Evolutionary conservation across 2,888 invertebrate species (phyloP), one percentile per base, ranked within the genome.

Genomic region (Synergus laeviventris): DNA sequence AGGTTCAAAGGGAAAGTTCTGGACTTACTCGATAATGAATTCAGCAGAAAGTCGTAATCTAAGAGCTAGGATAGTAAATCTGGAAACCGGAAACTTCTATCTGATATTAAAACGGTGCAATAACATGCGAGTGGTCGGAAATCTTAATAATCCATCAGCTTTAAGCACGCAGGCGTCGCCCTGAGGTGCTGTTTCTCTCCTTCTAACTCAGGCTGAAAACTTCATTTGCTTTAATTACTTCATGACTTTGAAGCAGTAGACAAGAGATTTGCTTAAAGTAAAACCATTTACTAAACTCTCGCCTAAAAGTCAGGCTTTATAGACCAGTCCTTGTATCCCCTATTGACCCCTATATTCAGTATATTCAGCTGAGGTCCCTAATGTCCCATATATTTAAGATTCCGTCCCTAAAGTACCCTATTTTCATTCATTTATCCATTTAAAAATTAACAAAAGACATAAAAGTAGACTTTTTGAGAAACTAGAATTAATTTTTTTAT

Each of bases 91-190:
- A 70, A 70, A 49, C 31, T 49, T 54, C 31, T 31, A 49, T 49
- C 49, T 70, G 49, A 36, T 31, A 54, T 70, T 70, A 54, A 70
- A 70, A 70, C 70, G 49, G 49, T 18, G 70, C 31, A 70, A 70
- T 70, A 70, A 70, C 70, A 70, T 49, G 70, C 31, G 49, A 45
- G 49, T 54, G 16, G 18, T 54, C 31, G 45, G 45, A 70, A 24
- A 54, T 70, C 70, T 70, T 31, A 70, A 70, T 70, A 70, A 70
- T 70, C 70, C 12, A 70, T 70, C 70, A 16, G 70, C 70, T 70
- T 70, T 70, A 70, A 54, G 70, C n/a, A 70, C 45, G 70, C 70
- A 49, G 49, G 70, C 49, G 70, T 49, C 18, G 70, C 49, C 70
- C 70, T 45, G 49, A 66, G 66, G 66, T 66, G 70, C 45, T 31